Conservation (phyloP, 2,888 invertebrate genomes). For the Synanthedon vespiformis region DNA sequence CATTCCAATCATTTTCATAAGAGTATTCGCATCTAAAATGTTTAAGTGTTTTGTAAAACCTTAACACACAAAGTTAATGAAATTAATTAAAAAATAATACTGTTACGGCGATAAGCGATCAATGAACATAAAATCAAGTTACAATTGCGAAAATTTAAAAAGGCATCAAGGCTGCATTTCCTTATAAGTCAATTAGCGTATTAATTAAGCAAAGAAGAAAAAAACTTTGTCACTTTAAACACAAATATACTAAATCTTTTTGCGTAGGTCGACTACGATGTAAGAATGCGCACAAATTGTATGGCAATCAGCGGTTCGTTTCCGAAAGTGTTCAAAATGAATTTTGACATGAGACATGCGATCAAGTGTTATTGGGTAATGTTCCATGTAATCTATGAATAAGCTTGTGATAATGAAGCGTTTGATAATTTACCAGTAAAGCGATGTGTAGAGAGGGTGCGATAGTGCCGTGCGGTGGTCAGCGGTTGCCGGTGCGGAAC, state of each 20-base stretch:
- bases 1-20: too few relatives aligned
- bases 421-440: conserved; percentile 28
- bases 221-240: not conserved
- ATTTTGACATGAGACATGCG: too few relatives aligned
- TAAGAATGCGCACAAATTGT: conserved; percentile 32
- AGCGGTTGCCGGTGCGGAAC: conserved; percentile 18
- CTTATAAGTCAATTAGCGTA: not conserved
- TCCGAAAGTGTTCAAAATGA: not conserved
- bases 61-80: too few relatives aligned
- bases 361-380: not conserved
- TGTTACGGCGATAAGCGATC: not conserved
- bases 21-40: too few relatives aligned
- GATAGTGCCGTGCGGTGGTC: conserved; percentile 16
- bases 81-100: too few relatives aligned
- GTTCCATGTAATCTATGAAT: not conserved
- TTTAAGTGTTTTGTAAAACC: too few relatives aligned
- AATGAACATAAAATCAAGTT: conserved; percentile 2
- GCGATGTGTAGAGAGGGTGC: conserved; percentile 18
- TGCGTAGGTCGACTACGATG: conserved; percentile 39
- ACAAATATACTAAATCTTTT: conserved; percentile 4
- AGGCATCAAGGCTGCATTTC: conserved; percentile 17
- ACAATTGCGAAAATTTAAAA: conserved; percentile 11
- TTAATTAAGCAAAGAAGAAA: not conserved
- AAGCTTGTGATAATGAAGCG: conserved; percentile 5
- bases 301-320: conserved; percentile 11